Evolutionary conservation across 1,140 invertebrate genomes (phyloP).

Genomic region (Drusus annulatus): DNA sequence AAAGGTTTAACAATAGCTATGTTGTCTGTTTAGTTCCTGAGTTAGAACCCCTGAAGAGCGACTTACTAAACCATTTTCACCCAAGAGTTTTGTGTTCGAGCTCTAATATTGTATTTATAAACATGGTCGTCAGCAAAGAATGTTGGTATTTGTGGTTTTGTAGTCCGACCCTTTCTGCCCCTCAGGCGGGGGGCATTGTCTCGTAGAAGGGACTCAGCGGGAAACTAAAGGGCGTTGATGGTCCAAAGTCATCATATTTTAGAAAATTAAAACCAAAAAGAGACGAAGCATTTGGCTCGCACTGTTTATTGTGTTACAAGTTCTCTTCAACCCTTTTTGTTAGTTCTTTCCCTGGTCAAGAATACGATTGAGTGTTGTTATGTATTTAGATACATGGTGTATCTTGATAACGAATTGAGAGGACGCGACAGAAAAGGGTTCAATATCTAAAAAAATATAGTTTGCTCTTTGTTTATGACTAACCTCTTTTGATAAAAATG

Average conservation of each 20-base stretch:
- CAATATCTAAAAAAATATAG: too few relatives aligned
- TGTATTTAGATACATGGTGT: too few relatives aligned
- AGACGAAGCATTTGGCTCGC: background rate
- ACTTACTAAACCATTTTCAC: background rate
- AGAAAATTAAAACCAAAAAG: background rate
- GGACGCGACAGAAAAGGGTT: too few relatives aligned
- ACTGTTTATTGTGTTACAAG: too few relatives aligned
- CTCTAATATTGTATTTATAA: background rate
- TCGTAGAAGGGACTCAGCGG: constrained; percentile 21
- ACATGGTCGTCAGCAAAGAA: too few relatives aligned
- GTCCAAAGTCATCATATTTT: background rate
- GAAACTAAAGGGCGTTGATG: constrained; percentile 32
- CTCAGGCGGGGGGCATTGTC: constrained; percentile 37
- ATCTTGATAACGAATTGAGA: too few relatives aligned
- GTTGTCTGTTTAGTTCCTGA: constrained; percentile 30
- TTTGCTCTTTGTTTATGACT: too few relatives aligned
- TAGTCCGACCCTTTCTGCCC: constrained; percentile 10
- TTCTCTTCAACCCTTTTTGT: too few relatives aligned
- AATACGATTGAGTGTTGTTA: too few relatives aligned
- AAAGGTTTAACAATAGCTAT: constrained; percentile 25
- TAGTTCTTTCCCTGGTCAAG: too few relatives aligned
- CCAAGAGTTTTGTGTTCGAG: background rate
- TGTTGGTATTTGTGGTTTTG: background rate
- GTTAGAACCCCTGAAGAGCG: background rate
- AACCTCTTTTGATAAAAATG: too few relatives aligned